Conservation (phyloP, 2,113 vertebrate genomes). For the Oceanites oceanicus region DNA sequence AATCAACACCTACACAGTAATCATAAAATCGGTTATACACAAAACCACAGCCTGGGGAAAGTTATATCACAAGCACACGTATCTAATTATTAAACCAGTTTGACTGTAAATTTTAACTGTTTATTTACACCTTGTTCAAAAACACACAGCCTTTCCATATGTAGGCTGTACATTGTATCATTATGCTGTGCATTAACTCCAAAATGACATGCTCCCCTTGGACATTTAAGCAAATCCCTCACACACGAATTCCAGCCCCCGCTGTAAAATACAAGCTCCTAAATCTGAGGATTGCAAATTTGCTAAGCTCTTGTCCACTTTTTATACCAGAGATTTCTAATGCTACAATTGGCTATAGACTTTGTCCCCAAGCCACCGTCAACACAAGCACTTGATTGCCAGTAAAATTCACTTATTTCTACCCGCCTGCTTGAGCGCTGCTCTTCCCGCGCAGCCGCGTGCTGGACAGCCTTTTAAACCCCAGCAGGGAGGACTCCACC, state of each 20-base stretch:
- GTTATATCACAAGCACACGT: background rate
- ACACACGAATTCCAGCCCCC: background rate
- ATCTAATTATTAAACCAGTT: background rate
- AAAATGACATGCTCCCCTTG: background rate
- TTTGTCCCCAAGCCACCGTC: background rate
- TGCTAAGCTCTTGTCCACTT: background rate
- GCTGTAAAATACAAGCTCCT: background rate
- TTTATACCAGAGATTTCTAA: background rate
- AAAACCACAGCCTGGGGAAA: background rate
- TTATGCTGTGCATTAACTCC: background rate
- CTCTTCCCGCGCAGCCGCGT: accelerated
- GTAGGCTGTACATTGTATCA: background rate
- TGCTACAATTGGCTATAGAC: accelerated
- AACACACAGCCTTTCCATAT: background rate
- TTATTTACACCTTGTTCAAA: background rate
- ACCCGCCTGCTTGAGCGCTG: accelerated
- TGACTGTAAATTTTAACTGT: background rate
- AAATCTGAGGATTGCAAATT: background rate
- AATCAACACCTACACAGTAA: background rate
- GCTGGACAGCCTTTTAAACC: background rate
- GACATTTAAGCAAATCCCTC: background rate
- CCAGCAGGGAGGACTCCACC: background rate
- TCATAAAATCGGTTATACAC: background rate
- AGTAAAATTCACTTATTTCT: background rate
- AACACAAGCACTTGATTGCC: accelerated